Evolutionary conservation across 30 jellyfish, hydroid and myxozoan species (phyloP), one percentile per base, ranked within the genome.

Genomic region (Catostylus mosaicus): DNA sequence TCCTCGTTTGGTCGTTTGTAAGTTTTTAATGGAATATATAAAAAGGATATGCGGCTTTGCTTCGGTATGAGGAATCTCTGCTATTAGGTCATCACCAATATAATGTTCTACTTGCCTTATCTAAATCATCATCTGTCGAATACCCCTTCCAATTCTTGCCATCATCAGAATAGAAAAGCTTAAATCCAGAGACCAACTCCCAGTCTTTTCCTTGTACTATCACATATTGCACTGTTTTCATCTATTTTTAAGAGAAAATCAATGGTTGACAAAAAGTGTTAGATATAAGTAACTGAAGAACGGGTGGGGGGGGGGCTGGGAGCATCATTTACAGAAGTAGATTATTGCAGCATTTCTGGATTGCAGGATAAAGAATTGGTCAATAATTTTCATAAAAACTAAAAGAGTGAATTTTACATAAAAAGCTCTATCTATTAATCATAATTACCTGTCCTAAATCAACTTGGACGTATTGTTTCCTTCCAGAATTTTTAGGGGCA

Each of bases 81-180:
- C n/a, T n/a, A n/a, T n/a, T n/a, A n/a, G n/a, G n/a, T n/a, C n/a
- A n/a, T n/a, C n/a, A n/a, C n/a, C n/a, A 43, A 43, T 43, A 43
- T 43, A 43, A 8, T 22, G 26, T 24, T 9, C 2, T 1, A 16
- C 12, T 33, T n/a, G 69, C 92, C 60, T 61, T 82, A 45, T 82
- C 85, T 33, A 48, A 51, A 65, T 82, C 92, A 22, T 40, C 36
- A 51, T 38, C 26, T 37, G 85, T 19, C 4, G 77, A 32, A 60
- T 82, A 82, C 20, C 79, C 85, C 23, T 51, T 82, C 92, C 92
- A 82, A 63, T 11, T 48, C 4, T 47, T 47, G 37, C 79, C 85
- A 37, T 68, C 85, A 57, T 82, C 92, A 20, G 92, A 68, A 40
- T 67, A 68, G 45, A 67, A 82, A 27, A 82, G 19, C 63, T 56